Evolutionary conservation across 2,888 invertebrate species (phyloP), one percentile per base, ranked within the genome.

Genomic region (Synanthedon vespiformis): DNA sequence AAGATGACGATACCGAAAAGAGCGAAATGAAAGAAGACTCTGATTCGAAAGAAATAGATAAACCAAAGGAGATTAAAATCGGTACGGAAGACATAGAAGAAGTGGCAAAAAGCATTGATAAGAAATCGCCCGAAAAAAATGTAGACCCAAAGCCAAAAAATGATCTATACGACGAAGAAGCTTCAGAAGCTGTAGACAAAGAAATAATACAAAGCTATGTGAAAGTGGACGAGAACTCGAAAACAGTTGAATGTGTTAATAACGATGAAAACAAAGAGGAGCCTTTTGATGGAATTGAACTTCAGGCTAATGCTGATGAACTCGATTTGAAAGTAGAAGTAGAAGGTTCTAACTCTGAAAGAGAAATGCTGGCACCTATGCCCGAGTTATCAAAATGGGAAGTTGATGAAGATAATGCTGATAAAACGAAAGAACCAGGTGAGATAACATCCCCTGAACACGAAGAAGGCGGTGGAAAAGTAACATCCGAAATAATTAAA

Each of bases 311-410:
- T 56, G 80, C 88, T 6, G 90, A 89, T 57, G 90, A 90, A 64
- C 72, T 88, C 58, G 84, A 85, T 56, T 86, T 90, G 57, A 83
- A 90, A 62, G 77, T 84, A 61, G 90, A 90, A 57, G 67, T 84
- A 34, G 86, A 85, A 65, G 53, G 73, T 67, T 64, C 60, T 54
- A 64, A 54, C 53, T 74, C 72, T 56, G 72, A 59, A 54, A 87
- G 89, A 63, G 92, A 93, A 73, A 90, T 93, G 72, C 74, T 94
- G 52, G 93, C 93, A 13, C 92, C 91, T 2, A 63, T 94, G 55
- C 95, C 96, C 0, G 95, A 93, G 67, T 82, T 93, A 51, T 96
- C 96, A 1, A 96, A 96, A 77, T 96, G 96, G 96, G 96, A 96
- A 78, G 90, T 94, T 40, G 93, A 93, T 52, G 90, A 91, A 47